Percentiles rank a stretch among this genome's conserved stretches.
Evolutionary conservation across 2,113 vertebrate species (phyloP).

Genomic region (Trematomus loennbergii): DNA sequence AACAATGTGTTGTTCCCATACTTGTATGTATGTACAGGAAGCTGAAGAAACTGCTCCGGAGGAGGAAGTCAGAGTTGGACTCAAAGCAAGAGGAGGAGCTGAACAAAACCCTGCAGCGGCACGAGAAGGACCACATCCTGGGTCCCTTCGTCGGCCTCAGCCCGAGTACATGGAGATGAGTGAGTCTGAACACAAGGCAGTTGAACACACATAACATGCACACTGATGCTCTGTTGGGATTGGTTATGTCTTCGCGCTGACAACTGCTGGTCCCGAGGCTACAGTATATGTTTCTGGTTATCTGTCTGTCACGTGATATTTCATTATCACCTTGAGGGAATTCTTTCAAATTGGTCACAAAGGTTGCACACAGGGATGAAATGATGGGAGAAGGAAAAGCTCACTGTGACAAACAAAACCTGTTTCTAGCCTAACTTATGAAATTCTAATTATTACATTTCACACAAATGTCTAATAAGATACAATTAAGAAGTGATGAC

Average conservation of each 20-base stretch:
- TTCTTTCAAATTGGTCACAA: too few species aligned
- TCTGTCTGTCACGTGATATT: too few species aligned
- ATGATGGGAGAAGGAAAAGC: too few species aligned
- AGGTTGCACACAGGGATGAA: too few species aligned
- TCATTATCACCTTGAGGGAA: too few species aligned
- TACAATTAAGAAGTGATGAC: too few species aligned
- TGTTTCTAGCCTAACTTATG: too few species aligned
- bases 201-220: background rate
- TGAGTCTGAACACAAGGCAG: constrained; percentile 78
- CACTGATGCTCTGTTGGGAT: background rate
- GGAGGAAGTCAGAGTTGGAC: constrained; percentile 86
- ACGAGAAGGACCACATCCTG: constrained; percentile 93
- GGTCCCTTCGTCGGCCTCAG: constrained; percentile 93
- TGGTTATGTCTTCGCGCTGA: background rate
- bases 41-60: constrained; percentile 93
- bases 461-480: too few species aligned
- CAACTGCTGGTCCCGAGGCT: too few species aligned
- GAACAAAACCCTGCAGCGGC: constrained; percentile 84
- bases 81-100: constrained; percentile 86
- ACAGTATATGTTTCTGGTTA: too few species aligned
- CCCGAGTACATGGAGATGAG: constrained; percentile 99
- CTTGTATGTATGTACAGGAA: constrained; percentile 82
- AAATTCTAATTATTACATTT: too few species aligned
- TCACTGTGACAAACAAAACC: too few species aligned
- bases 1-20: background rate